Conservation (phyloP, 2,888 invertebrate genomes). For the Megalurothrips usitatus region DNA sequence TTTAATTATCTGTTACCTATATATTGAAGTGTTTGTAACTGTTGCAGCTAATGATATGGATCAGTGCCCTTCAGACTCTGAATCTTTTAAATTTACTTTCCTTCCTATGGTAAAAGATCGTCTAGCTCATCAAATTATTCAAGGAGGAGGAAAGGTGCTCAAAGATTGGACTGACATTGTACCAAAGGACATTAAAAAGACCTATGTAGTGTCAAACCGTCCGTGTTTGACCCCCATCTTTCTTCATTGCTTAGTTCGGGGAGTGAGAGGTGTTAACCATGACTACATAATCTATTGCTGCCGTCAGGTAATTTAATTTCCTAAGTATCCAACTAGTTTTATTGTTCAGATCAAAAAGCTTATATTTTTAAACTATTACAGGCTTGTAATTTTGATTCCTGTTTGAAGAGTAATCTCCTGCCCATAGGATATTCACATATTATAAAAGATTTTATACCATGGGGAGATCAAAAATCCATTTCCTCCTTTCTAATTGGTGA, state of each 20-base stretch:
- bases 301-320: neutral
- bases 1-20: neutral
- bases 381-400: neutral
- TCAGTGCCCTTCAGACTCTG: neutral
- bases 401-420: neutral
- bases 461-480: neutral
- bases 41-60: neutral
- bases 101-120: neutral
- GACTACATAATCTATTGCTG: neutral
- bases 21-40: neutral
- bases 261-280: neutral
- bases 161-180: conserved; percentile 5
- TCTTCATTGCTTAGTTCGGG: neutral
- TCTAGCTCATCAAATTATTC: neutral
- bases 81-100: neutral
- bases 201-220: neutral
- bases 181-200: neutral
- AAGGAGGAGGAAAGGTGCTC: neutral
- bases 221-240: neutral
- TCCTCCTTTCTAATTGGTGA: neutral
- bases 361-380: too few relatives aligned
- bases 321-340: too few relatives aligned
- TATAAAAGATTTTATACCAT: neutral
- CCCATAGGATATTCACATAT: neutral
- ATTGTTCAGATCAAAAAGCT: too few relatives aligned